Evolutionary conservation across 1,140 invertebrate species (phyloP).

Genomic region (Procambarus clarkii): DNA sequence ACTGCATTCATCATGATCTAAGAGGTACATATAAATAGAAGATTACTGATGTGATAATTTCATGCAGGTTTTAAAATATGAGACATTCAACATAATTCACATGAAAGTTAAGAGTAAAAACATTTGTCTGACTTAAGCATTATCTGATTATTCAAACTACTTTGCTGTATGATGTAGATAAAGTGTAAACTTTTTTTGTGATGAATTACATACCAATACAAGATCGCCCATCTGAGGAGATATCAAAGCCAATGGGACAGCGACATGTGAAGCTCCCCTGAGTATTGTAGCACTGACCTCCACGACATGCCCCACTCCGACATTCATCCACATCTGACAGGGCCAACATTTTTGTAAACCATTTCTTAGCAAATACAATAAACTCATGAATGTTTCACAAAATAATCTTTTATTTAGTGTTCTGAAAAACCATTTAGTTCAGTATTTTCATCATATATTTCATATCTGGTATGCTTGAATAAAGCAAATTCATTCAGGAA

Average conservation of each 20-base stretch:
- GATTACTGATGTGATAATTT: background rate
- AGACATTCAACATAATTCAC: background rate
- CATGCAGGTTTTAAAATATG: background rate
- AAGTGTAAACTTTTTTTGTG: background rate
- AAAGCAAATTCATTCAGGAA: too few relatives aligned
- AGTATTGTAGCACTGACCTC: conserved; percentile 88
- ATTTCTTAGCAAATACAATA: background rate
- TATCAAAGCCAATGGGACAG: conserved; percentile 87
- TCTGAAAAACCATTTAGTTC: too few relatives aligned
- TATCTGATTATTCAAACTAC: too few relatives aligned
- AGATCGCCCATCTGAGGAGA: conserved; percentile 85
- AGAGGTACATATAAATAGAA: background rate
- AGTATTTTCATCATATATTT: too few relatives aligned
- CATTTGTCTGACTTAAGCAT: background rate
- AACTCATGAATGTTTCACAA: background rate
- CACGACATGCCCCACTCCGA: conserved; percentile 80
- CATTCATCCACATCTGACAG: conserved; percentile 84
- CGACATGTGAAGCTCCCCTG: conserved; percentile 87
- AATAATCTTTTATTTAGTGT: too few relatives aligned
- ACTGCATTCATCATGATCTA: conserved; percentile 93
- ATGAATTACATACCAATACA: conserved; percentile 81
- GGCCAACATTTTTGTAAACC: background rate
- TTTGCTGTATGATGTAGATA: too few relatives aligned
- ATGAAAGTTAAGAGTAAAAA: background rate
- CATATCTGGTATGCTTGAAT: too few relatives aligned